A percentile compares a stretch with the other conserved stretches of the same genome.
Evolutionary conservation across 2,888 invertebrate genomes (phyloP).

Genomic region (Stenurella melanura): DNA sequence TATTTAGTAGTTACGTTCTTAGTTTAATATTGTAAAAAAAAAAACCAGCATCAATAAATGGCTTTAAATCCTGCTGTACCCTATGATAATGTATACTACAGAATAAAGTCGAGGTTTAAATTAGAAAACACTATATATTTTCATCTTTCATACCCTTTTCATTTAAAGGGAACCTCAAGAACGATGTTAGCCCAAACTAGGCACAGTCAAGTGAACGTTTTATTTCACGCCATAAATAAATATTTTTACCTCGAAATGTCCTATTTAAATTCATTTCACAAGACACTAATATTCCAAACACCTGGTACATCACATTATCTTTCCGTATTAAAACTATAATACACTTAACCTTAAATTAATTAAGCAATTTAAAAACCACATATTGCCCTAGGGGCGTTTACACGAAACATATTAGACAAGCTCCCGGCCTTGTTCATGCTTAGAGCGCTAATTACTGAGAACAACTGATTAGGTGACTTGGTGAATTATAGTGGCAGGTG

Average conservation of each 20-base stretch:
- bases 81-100: no score
- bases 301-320: background rate
- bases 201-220: background rate
- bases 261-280: background rate
- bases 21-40: no score
- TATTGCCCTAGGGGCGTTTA: background rate
- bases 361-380: background rate
- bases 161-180: no score
- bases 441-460: conserved; percentile 16
- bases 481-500: conserved; percentile 13
- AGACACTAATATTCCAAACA: background rate
- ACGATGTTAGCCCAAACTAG: no score
- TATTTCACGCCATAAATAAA: background rate
- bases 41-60: no score
- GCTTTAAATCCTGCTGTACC: no score
- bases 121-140: no score
- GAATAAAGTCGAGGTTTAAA: no score
- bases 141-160: no score
- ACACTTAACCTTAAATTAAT: background rate
- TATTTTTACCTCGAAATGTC: background rate
- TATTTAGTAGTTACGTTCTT: no score
- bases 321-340: background rate
- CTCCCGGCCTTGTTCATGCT: conserved; percentile 12
- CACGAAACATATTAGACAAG: background rate
- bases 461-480: conserved; percentile 26